Base-by-base conservation (phyloP, 2,888 invertebrate genomes). In the Actias luna region DNA sequence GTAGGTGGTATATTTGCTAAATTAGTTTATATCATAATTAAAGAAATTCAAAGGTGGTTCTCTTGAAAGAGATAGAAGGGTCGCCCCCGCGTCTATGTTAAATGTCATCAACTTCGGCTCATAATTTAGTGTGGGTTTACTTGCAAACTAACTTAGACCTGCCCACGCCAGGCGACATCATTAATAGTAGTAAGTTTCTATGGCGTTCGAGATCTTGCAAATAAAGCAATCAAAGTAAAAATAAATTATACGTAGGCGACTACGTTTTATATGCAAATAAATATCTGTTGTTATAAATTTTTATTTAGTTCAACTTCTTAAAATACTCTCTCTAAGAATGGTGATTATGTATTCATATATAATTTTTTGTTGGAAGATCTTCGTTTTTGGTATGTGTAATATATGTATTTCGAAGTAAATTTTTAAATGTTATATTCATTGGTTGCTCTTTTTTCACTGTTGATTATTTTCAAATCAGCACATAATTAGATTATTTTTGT, bases 81-180 rank as follows among this genome's bases (percentile, higher is more conserved):
- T 67, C 66, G 79, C 85, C 84, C 80, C 78, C 84, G 71, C 77
- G 71, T 76, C 75, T 80, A 66, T 74, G 25, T 76, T 73, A 83
- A 86, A 86, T 82, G 81, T 76, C 84, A 80, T 73, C 74, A 78
- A 82, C 73, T 77, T 76, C 73, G 78, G 77, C 82, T 81, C 83
- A 83, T 77, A 75, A 75, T 70, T 74, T 67, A 78, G 63, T 79
- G 78, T 80, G 80, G 80, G 83, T 82, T 67, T 69, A 65, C 75
- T 79, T 74, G 76, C 69, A 70, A 77, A 74, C 74, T 69, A 72
- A 76, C 68, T 69, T 70, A 72, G 69, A 68, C 67, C 77, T 64
- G 68, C 82, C 74, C 73, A 77, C 75, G 69, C 72, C 42, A 63
- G 66, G 60, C 66, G 72, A 75, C 74, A 73, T 73, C 73, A 70